Evolutionary conservation across 1,140 invertebrate genomes (phyloP).

Genomic region (Drosophila ambigua): DNA sequence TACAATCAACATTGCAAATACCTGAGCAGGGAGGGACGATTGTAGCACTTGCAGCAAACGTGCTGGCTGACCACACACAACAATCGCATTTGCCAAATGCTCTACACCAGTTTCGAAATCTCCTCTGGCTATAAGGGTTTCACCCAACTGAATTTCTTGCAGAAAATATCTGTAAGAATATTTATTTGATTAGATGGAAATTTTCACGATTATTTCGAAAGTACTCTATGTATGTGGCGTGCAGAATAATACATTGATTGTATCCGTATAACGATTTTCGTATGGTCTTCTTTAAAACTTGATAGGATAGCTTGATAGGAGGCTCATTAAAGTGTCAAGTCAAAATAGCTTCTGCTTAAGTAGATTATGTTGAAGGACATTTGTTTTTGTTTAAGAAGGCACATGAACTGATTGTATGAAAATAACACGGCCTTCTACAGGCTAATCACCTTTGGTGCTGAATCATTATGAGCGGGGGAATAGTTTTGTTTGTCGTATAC

Average conservation of each 20-base stretch:
- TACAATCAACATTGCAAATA: conserved; percentile 94
- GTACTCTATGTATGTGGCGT: too few relatives aligned
- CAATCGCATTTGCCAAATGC: conserved; percentile 96
- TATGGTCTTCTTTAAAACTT: too few relatives aligned
- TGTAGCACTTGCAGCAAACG: conserved; percentile 95
- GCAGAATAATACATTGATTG: too few relatives aligned
- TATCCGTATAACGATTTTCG: too few relatives aligned
- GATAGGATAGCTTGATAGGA: too few relatives aligned
- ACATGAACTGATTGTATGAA: not conserved
- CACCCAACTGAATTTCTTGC: conserved; percentile 92
- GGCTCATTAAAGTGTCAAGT: too few relatives aligned
- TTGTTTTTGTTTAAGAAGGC: not conserved
- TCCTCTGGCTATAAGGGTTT: conserved; percentile 93
- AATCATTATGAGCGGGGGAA: too few relatives aligned
- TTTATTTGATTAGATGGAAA: not conserved
- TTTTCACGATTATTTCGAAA: too few relatives aligned
- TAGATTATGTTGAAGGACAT: too few relatives aligned
- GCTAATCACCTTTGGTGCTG: too few relatives aligned
- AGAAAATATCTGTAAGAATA: conserved; percentile 79
- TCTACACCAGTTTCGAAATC: conserved; percentile 96
- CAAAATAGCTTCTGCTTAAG: too few relatives aligned
- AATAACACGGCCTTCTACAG: too few relatives aligned
- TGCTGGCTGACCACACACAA: conserved; percentile 97
- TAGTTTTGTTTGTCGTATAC: not conserved
- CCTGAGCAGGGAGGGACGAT: conserved; percentile 95